phyloP scores from a whole-genome alignment of 2,888 invertebrate genomes.

The Papilio demoleus region DNA sequence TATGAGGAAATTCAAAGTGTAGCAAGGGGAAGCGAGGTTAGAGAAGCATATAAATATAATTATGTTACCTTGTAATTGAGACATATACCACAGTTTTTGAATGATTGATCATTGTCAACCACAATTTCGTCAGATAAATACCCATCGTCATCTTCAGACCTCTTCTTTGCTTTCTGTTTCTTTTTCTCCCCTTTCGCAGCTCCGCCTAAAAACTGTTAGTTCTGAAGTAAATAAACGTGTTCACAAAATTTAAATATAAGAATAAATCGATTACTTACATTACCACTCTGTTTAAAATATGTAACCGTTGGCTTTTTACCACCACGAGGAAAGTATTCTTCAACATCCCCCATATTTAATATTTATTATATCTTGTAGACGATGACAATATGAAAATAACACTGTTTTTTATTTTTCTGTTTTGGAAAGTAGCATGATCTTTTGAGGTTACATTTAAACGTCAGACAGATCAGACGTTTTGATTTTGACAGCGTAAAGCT shows the following conservation, averaged over 20 bases:
- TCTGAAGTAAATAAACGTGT: slow-evolving; percentile 19
- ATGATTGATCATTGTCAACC: slow-evolving; percentile 62
- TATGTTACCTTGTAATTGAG: slow-evolving; percentile 63
- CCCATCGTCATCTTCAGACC: slow-evolving; percentile 71
- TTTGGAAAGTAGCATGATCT: slow-evolving; percentile 27
- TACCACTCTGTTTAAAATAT: slow-evolving; percentile 74
- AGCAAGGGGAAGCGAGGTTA: no score
- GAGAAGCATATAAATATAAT: no score
- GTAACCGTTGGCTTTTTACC: slow-evolving; percentile 76
- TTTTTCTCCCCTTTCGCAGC: slow-evolving; percentile 72
- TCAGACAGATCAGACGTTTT: no score
- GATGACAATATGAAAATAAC: no score
- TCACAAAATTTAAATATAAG: slow-evolving; percentile 26
- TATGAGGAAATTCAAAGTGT: no score
- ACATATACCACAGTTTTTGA: slow-evolving; percentile 66
- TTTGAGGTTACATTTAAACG: slow-evolving; percentile 22
- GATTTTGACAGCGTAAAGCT: background rate
- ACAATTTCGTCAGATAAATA: slow-evolving; percentile 72
- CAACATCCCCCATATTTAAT: slow-evolving; percentile 67
- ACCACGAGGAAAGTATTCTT: slow-evolving; percentile 84
- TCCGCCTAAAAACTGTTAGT: slow-evolving; percentile 69
- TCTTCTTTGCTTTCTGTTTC: slow-evolving; percentile 68
- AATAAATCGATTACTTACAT: slow-evolving; percentile 59
- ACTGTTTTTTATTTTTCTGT: slow-evolving; percentile 4
- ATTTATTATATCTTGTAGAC: slow-evolving; percentile 25